Evolutionary conservation across 2,797 vertebrate genomes (phyloP).

Genomic region (Jordanella pulchra): DNA sequence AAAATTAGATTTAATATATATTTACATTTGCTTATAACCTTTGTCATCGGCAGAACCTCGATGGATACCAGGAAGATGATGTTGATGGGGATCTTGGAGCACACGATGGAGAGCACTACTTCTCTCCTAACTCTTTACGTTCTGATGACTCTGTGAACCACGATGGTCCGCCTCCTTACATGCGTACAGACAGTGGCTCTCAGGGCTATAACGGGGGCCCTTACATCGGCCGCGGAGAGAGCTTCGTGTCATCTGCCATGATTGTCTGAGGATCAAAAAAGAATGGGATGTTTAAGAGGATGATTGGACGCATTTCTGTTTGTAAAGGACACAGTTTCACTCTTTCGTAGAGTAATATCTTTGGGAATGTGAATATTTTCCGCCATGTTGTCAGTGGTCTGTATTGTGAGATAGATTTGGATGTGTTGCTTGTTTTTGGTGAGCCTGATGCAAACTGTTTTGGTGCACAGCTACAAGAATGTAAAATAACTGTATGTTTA

Average conservation of each 20-base stretch:
- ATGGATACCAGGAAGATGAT: constrained; percentile 59
- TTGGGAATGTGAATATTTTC: constrained; percentile 44
- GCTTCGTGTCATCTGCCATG: constrained; percentile 80
- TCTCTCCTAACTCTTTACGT: constrained; percentile 52
- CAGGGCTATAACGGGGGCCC: constrained; percentile 33
- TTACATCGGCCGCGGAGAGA: constrained; percentile 67
- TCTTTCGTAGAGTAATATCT: background rate
- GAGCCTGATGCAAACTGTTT: constrained; percentile 30
- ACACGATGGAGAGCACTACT: constrained; percentile 39
- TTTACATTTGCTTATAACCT: too few relatives aligned
- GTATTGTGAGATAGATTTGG: constrained; percentile 7
- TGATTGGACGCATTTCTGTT: constrained; percentile 28
- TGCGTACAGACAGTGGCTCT: constrained; percentile 29
- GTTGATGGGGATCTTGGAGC: constrained; percentile 24
- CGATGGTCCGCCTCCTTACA: constrained; percentile 65
- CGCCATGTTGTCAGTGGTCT: constrained; percentile 10
- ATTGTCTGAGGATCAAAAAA: constrained; percentile 61
- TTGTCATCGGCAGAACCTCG: constrained; percentile 73
- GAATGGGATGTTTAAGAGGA: constrained; percentile 33
- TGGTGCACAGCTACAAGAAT: constrained; percentile 6
- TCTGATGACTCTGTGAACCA: constrained; percentile 65
- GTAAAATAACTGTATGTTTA: background rate
- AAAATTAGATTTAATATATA: too few relatives aligned
- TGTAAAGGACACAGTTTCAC: constrained; percentile 1
- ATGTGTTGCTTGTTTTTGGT: constrained; percentile 20